Evolutionary conservation across 2,113 vertebrate genomes (phyloP).

Genomic region (Nibea coibor): DNA sequence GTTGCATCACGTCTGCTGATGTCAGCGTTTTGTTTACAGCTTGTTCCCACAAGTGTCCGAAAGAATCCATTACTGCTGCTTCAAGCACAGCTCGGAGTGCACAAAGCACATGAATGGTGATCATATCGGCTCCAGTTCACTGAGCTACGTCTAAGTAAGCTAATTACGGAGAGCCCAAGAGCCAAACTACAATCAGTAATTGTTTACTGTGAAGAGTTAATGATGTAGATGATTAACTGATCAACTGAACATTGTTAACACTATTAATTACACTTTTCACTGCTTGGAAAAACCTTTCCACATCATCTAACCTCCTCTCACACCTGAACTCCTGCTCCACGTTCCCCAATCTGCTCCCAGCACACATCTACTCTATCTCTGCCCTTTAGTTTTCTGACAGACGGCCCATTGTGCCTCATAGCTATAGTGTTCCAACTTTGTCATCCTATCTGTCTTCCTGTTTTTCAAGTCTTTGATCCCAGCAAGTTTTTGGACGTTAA

Average conservation of each 20-base stretch:
- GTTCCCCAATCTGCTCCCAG: not conserved
- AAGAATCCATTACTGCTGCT: not conserved
- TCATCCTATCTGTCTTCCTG: conserved; percentile 7
- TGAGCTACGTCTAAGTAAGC: not conserved
- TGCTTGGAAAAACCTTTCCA: not conserved
- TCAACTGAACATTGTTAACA: not conserved
- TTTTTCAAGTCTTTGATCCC: conserved; percentile 4
- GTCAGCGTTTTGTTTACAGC: not conserved
- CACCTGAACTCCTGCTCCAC: conserved; percentile 5
- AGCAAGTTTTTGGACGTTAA: conserved; percentile 5
- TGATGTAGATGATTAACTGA: not conserved
- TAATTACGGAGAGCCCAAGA: not conserved
- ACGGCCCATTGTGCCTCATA: not conserved
- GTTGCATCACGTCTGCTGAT: not conserved
- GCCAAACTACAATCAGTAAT: not conserved
- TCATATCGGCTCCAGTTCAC: not conserved
- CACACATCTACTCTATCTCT: too few relatives aligned
- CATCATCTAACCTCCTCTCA: not conserved
- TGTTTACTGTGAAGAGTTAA: not conserved
- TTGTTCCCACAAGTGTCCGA: not conserved
- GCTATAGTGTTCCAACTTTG: not conserved
- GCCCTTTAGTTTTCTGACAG: not conserved
- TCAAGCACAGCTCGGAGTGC: not conserved
- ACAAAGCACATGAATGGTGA: not conserved
- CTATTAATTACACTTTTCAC: not conserved